phyloP scores from a whole-genome alignment of 1,140 invertebrate genomes.

The Lethocerus indicus region DNA sequence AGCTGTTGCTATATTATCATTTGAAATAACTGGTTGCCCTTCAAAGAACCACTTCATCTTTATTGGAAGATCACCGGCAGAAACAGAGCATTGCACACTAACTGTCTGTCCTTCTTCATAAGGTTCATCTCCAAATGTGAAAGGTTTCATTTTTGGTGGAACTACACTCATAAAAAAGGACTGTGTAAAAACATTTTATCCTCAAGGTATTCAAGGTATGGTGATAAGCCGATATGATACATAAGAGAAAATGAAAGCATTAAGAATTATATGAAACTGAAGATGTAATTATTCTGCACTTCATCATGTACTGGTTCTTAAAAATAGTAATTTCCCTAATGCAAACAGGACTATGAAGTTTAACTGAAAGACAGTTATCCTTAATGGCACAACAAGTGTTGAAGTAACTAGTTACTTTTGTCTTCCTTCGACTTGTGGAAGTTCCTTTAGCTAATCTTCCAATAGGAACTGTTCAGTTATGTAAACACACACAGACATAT shows the following conservation, averaged over 20 bases:
- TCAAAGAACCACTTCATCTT: slow-evolving; percentile 37
- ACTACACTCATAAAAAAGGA: slow-evolving; percentile 26
- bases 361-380: too few relatives aligned
- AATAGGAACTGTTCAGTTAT: too few relatives aligned
- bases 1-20: slow-evolving; percentile 33
- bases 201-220: not conserved
- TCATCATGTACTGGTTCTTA: too few relatives aligned
- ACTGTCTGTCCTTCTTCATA: slow-evolving; percentile 21
- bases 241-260: not conserved
- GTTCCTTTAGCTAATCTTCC: too few relatives aligned
- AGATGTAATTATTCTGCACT: too few relatives aligned
- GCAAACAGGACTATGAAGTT: too few relatives aligned
- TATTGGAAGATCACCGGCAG: slow-evolving; percentile 41
- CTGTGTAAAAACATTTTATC: not conserved
- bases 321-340: too few relatives aligned
- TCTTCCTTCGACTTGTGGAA: too few relatives aligned
- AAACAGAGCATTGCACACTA: slow-evolving; percentile 40
- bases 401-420: too few relatives aligned
- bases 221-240: not conserved
- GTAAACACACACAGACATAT: too few relatives aligned
- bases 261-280: too few relatives aligned
- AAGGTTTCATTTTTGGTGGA: slow-evolving; percentile 48
- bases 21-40: slow-evolving; percentile 31
- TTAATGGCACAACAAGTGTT: too few relatives aligned
- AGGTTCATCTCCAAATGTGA: slow-evolving; percentile 47